Evolutionary conservation across 2,888 invertebrate genomes (phyloP), one percentile per base, ranked within the genome.

Genomic region (Pyrocoelia pectoralis): DNA sequence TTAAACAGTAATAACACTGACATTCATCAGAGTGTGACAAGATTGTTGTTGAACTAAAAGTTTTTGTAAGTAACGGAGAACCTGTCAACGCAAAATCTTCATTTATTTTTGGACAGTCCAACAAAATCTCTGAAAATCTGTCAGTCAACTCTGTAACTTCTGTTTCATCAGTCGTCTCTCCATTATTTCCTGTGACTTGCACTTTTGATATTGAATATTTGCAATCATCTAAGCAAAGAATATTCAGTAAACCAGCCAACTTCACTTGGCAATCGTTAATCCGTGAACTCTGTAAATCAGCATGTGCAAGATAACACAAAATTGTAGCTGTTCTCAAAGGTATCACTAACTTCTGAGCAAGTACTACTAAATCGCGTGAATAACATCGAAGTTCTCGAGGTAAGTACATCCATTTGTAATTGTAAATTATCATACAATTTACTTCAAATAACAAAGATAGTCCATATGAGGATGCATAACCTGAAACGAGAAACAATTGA

Each of bases 251-350:
- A 17, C 74, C 74, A 14, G 71, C 69, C 15, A 78, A 28, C 71
- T 79, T 79, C 1, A 72, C 71, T 48, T 67, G 66, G 58, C 77
- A 78, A 64, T 78, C 75, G 29, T 77, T 72, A 38, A 71, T 70
- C 14, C 73, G 72, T 19, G 63, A 63, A 4, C 75, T 72, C 9
- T 68, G 60, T 5, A 79, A 53, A 67, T 80, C 79, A 9, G 75
- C 74, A 28, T 74, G 68, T 1, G 78, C 76, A 29, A 79, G 64
- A 24, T 75, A 71, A 2, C 70, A 55, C 38, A 79, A 56, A 18
- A 77, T 71, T 13, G 70, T 56, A 8, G 74, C 74, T 8, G 75
- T 72, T 43, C 73, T 70, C 3, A 76, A 61, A 2, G 79, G 78
- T 18, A 79, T 51, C 2, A 77, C 70, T 24, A 76, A 55, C 68